Evolutionary conservation across 2,113 vertebrate genomes (phyloP), one percentile per base, ranked within the genome.

Genomic region (Herpailurus yagouaroundi): DNA sequence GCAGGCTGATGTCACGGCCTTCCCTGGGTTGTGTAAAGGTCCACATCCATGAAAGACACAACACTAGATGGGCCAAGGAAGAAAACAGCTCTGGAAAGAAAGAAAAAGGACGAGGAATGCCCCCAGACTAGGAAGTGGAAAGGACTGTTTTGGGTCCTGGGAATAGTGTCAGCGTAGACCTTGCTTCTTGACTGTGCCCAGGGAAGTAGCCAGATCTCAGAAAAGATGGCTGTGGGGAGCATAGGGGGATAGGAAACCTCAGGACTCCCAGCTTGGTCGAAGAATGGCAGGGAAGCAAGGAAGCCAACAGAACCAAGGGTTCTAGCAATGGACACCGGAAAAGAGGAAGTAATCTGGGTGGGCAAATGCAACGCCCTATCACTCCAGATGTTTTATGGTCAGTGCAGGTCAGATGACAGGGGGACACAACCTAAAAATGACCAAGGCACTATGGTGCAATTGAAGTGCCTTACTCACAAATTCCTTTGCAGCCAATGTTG

Each of bases 331-430:
- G 23, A 63, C 19, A 15, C 3, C 5, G 9, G 68, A 50, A 52
- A 63, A 77, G 3, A 73, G 60, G 21, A 38, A 74, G 82, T 14
- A 16, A 64, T 7, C 33, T 2, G 5, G 4, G 41, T 64, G 9
- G 69, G 27, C 25, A 1, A 1, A 5, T 2, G 8, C 7, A 5
- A n/a, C 4, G 10, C 31, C 64, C 0, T 1, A 5, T 31, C 69
- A 48, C 23, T 36, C 33, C 76, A 27, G 38, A 48, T 7, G 5
- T 7, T 23, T 10, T 63, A 11, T 13, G 27, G 63, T 45, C 68
- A 63, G 25, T 3, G 15, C 3, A 15, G 29, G 1, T 4, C 2
- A 11, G 7, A 5, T 7, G 0, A 57, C 55, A 14, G 5, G 15
- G 3, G 45, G 21, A 23, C 4, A 25, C 16, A 21, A 14, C 50